Evolutionary conservation across 2,113 vertebrate species (phyloP).

Genomic region (Triplophysa tibetana): DNA sequence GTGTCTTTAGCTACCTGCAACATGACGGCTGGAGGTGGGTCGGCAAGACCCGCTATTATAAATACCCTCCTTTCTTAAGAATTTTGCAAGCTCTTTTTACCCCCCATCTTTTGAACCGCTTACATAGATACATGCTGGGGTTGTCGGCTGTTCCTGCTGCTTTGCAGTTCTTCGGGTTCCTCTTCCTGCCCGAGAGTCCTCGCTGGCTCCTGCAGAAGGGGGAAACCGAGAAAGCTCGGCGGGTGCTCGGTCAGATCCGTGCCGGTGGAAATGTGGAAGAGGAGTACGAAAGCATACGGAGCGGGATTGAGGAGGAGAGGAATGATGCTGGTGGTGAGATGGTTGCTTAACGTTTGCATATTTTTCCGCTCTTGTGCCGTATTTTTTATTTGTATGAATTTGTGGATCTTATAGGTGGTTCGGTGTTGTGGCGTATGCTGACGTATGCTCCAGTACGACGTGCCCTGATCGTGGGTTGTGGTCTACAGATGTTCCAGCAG

Average conservation of each 20-base stretch:
- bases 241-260: constrained; percentile 82
- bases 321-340: constrained; percentile 74
- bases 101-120: too few relatives aligned
- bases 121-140: constrained; percentile 91
- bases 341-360: not conserved
- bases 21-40: constrained; percentile 90
- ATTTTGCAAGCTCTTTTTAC: not conserved
- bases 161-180: constrained; percentile 91
- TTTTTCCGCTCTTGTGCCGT: not conserved
- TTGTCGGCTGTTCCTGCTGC: constrained; percentile 85
- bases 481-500: constrained; percentile 98
- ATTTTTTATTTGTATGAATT: not conserved
- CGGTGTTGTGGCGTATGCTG: constrained; percentile 87
- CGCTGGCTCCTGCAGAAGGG: constrained; percentile 97
- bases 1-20: constrained; percentile 88
- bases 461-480: constrained; percentile 91
- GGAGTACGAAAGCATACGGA: constrained; percentile 67
- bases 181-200: constrained; percentile 94
- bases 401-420: constrained; percentile 74
- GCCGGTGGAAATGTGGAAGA: constrained; percentile 75
- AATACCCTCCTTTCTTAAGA: not conserved
- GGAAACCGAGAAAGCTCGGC: constrained; percentile 80
- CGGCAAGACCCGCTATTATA: not conserved
- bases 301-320: constrained; percentile 88
- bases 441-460: constrained; percentile 83